A percentile compares a stretch with the other conserved stretches of the same genome.
phyloP scores from a whole-genome alignment of 2,113 vertebrate genomes.

The Danionella cerebrum region DNA sequence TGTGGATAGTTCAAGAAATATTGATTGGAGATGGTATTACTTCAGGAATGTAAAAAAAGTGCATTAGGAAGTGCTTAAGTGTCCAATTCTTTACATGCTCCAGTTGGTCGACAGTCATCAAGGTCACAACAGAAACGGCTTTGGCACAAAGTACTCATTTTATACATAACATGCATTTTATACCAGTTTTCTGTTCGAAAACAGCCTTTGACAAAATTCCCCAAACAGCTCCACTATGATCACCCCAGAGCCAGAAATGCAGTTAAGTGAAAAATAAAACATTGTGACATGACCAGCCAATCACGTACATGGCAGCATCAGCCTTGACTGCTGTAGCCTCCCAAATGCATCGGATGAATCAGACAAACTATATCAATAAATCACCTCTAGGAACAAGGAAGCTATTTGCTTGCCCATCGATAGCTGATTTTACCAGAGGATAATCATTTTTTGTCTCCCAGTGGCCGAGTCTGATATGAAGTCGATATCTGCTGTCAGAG shows the following conservation, averaged over 20 bases:
- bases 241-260: constrained; percentile 63
- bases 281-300: constrained; percentile 48
- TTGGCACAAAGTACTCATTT: constrained; percentile 45
- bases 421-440: constrained; percentile 95
- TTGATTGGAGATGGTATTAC: no score
- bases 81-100: background rate
- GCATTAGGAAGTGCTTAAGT: no score
- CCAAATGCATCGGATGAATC: constrained; percentile 36
- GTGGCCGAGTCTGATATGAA: constrained; percentile 78
- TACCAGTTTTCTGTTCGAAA: no score
- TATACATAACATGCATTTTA: no score
- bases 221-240: no score
- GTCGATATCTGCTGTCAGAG: constrained; percentile 79
- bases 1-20: no score
- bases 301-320: constrained; percentile 71
- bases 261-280: constrained; percentile 69
- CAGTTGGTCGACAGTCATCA: background rate
- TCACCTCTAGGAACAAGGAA: constrained; percentile 56
- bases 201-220: background rate
- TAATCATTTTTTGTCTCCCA: constrained; percentile 76
- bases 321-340: constrained; percentile 38
- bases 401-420: constrained; percentile 90
- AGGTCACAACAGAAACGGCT: background rate
- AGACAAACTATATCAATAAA: constrained; percentile 74
- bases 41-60: no score